Percentiles rank a stretch among this genome's conserved stretches.
These are phyloP conservation scores for Hyles lineata DNA, from an alignment of 2,888 invertebrate genomes.

Conservation along the genomic window DNA sequence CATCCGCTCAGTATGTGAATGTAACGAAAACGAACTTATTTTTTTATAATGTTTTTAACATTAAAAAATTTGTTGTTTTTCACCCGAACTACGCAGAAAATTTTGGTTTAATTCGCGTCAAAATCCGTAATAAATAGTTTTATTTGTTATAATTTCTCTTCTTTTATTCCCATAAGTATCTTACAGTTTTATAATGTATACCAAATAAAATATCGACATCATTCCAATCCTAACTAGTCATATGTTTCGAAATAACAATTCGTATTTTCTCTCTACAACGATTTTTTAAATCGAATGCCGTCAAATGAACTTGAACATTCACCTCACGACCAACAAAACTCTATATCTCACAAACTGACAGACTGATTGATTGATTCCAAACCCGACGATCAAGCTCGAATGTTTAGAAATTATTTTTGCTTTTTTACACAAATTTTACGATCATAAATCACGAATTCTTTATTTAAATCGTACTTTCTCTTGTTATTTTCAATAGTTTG, in stretches of 20 bases:
- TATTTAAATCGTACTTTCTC: neutral
- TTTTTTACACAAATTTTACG: neutral
- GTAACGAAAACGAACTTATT: too few relatives aligned
- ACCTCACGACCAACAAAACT: neutral
- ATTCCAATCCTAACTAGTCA: too few relatives aligned
- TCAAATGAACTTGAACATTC: constrained; percentile 1
- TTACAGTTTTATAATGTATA: too few relatives aligned
- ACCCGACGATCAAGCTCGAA: neutral
- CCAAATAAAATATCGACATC: too few relatives aligned
- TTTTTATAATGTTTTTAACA: too few relatives aligned
- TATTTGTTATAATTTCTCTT: too few relatives aligned
- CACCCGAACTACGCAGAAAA: too few relatives aligned
- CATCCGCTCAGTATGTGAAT: too few relatives aligned
- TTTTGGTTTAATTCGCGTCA: too few relatives aligned
- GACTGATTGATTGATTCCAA: constrained; percentile 11
- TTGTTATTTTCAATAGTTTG: neutral
- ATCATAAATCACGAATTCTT: neutral
- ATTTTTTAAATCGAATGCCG: neutral
- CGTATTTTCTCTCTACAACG: neutral
- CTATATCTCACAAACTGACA: constrained; percentile 9
- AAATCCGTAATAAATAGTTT: too few relatives aligned
- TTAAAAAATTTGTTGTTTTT: too few relatives aligned
- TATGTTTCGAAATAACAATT: neutral
- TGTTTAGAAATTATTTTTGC: neutral
- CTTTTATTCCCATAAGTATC: too few relatives aligned